These are phyloP conservation scores for Fopius arisanus DNA, from an alignment of 1,140 invertebrate species.

Conservation along the genomic window DNA sequence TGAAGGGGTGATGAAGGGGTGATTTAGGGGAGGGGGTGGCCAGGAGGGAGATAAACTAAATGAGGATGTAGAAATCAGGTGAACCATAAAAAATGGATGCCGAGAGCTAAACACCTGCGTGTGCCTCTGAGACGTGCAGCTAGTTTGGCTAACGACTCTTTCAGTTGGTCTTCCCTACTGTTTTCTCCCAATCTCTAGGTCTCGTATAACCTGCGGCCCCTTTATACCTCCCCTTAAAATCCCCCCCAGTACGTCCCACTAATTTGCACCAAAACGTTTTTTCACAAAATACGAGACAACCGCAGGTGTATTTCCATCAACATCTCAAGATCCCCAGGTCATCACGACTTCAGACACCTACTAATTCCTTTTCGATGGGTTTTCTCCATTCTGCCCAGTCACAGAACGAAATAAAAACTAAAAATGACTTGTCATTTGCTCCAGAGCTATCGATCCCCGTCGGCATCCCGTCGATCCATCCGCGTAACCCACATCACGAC, in stretches of 20 bases:
- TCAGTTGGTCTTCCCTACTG: background rate
- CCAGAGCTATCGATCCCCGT: constrained; percentile 3
- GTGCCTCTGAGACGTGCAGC: constrained; percentile 10
- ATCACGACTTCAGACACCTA: background rate
- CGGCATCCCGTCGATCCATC: background rate
- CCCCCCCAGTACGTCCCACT: background rate
- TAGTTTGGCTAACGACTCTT: constrained; percentile 33
- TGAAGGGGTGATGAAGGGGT: no score
- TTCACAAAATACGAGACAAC: background rate
- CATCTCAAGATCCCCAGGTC: constrained; percentile 16
- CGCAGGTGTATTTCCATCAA: constrained; percentile 30
- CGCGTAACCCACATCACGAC: constrained; percentile 14
- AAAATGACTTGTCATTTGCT: constrained; percentile 6
- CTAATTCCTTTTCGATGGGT: background rate
- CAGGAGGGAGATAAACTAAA: background rate
- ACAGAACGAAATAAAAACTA: background rate
- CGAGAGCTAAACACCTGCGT: constrained; percentile 21
- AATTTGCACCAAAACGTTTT: background rate
- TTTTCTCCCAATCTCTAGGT: background rate
- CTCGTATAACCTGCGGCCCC: background rate
- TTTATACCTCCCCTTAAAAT: background rate
- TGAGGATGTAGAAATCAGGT: constrained; percentile 7
- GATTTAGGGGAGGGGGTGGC: background rate
- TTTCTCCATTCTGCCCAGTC: background rate
- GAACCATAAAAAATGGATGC: background rate